Percentiles rank a stretch among this genome's conserved stretches.
Conservation (phyloP, 2,797 vertebrate species). For the Cossypha dichroa region DNA sequence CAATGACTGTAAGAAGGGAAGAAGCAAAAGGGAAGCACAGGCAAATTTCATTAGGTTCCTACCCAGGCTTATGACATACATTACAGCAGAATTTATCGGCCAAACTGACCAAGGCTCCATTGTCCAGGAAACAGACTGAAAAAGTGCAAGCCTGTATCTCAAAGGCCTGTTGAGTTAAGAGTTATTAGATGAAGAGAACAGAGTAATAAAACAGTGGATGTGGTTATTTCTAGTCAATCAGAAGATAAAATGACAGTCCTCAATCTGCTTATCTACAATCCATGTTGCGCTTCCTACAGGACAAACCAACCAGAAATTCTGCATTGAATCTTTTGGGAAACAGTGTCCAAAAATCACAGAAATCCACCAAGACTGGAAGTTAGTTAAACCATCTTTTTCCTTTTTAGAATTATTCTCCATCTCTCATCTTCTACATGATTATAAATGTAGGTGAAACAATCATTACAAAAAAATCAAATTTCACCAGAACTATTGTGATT, state of each 20-base stretch:
- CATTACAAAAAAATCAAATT: not conserved
- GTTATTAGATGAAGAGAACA: not conserved
- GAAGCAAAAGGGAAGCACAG: not conserved
- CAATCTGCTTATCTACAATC: not conserved
- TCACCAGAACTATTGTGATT: not conserved
- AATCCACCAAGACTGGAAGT: not conserved
- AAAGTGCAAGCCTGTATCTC: not conserved
- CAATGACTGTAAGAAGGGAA: not conserved
- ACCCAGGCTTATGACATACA: not conserved
- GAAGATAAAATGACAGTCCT: not conserved
- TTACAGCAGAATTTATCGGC: not conserved
- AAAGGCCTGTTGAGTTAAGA: not conserved
- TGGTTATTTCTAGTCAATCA: not conserved
- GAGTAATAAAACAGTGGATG: not conserved
- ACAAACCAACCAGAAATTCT: not conserved
- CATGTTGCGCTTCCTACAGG: not conserved
- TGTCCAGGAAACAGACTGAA: not conserved
- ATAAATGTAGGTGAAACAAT: not conserved
- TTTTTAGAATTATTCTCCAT: not conserved
- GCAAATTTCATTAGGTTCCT: not conserved
- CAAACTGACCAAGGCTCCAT: not conserved
- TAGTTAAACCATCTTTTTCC: not conserved
- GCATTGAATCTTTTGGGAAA: not conserved
- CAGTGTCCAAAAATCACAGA: fast-evolving
- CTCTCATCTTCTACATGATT: not conserved